phyloP scores from a whole-genome alignment of 2,888 invertebrate genomes.

The Orthonevra nobilis region DNA sequence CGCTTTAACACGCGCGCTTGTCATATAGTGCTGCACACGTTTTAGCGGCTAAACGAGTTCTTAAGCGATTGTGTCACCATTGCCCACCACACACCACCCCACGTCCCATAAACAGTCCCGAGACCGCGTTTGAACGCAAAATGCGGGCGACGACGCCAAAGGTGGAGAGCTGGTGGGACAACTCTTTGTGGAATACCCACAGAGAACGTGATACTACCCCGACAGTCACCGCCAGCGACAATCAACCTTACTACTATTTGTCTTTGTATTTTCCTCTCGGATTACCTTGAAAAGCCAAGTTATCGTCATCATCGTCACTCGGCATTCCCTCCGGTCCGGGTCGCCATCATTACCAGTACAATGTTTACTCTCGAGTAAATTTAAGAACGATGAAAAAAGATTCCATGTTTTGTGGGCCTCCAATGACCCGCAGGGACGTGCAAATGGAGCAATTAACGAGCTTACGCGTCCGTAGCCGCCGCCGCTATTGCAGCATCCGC shows the following conservation, averaged over 20 bases:
- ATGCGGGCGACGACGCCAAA: slow-evolving; percentile 11
- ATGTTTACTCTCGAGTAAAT: slow-evolving; percentile 2
- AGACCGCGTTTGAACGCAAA: too few relatives aligned
- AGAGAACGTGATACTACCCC: slow-evolving; percentile 36
- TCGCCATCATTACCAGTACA: slow-evolving; percentile 3
- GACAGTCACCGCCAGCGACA: slow-evolving; percentile 35
- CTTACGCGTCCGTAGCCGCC: not conserved
- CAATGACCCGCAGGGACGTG: slow-evolving; percentile 32
- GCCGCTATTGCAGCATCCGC: not conserved
- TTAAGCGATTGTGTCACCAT: slow-evolving; percentile 56
- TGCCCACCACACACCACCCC: slow-evolving; percentile 8
- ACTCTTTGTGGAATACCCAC: slow-evolving; percentile 42
- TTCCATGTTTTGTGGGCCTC: slow-evolving; percentile 9
- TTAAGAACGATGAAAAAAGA: not conserved
- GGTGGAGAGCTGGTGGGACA: slow-evolving; percentile 8
- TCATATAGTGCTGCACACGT: slow-evolving; percentile 49
- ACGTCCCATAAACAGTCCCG: slow-evolving; percentile 27
- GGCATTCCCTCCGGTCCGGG: too few relatives aligned
- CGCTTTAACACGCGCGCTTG: slow-evolving; percentile 35
- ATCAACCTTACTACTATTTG: slow-evolving; percentile 63
- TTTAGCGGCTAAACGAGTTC: slow-evolving; percentile 58
- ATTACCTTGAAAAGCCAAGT: slow-evolving; percentile 66
- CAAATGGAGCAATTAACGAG: slow-evolving; percentile 52
- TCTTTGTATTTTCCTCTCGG: slow-evolving; percentile 67
- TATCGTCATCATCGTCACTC: slow-evolving; percentile 18